Conservation (phyloP, 1,140 invertebrate species). For the Scaptomyza montana region DNA sequence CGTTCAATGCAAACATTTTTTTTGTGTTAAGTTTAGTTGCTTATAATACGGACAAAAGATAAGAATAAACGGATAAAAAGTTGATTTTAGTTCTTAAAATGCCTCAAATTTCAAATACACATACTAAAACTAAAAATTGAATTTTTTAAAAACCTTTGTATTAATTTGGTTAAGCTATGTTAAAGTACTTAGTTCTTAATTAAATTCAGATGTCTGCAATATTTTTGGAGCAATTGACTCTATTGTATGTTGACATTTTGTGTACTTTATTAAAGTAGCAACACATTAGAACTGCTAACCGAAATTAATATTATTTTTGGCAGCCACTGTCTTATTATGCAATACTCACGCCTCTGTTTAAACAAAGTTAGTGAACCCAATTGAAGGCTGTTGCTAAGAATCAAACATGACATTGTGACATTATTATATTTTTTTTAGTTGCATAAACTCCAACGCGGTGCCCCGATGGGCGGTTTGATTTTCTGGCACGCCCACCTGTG, state of each 20-base stretch:
- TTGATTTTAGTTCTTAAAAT: no score
- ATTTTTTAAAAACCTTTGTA: no score
- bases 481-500: constrained; percentile 45
- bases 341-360: constrained; percentile 4
- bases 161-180: no score
- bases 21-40: not conserved
- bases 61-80: no score
- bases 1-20: not conserved
- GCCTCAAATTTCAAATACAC: no score
- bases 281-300: not conserved
- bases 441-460: constrained; percentile 20
- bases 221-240: constrained; percentile 7
- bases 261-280: not conserved
- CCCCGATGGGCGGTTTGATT: constrained; percentile 24
- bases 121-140: no score
- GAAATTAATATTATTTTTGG: constrained; percentile 20
- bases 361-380: constrained; percentile 49
- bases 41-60: no score
- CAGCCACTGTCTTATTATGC: constrained; percentile 23
- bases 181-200: no score
- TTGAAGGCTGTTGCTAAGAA: constrained; percentile 34
- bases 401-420: constrained; percentile 43
- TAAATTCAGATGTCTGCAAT: no score
- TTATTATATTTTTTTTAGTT: constrained; percentile 49
- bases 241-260: not conserved